Conservation (phyloP, 2,797 vertebrate genomes). For the Amniataba percoides region DNA sequence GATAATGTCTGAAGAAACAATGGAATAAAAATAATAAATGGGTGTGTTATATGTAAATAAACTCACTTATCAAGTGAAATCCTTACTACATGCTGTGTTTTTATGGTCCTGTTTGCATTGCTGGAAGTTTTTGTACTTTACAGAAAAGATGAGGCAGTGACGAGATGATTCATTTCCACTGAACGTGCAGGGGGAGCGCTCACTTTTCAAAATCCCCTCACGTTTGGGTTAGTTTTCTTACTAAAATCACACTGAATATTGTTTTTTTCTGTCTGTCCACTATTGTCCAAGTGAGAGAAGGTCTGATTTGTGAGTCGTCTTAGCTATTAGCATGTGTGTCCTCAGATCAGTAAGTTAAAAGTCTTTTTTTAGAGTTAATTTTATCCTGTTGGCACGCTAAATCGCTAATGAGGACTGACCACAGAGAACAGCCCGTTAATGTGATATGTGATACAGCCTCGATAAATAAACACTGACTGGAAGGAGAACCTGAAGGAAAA, state of each 20-base stretch:
- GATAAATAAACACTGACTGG: no score
- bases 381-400: no score
- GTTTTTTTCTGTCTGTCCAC: background rate
- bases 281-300: no score
- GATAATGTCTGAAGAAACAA: background rate
- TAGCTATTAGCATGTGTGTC: no score
- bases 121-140: background rate
- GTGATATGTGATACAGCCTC: no score
- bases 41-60: conserved; percentile 7
- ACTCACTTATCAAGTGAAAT: background rate
- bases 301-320: no score
- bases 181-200: no score
- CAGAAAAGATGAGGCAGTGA: background rate
- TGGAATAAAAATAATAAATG: background rate
- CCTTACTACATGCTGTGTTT: background rate
- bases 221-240: background rate
- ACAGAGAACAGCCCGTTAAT: no score
- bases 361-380: no score
- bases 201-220: background rate
- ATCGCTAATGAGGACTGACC: no score
- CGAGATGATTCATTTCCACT: background rate
- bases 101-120: background rate
- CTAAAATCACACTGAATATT: background rate
- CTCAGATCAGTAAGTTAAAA: no score
- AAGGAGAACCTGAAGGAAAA: no score